These are phyloP conservation scores for Brachypteracias leptosomus DNA, from an alignment of 2,113 vertebrate genomes.

Conservation along the genomic window DNA sequence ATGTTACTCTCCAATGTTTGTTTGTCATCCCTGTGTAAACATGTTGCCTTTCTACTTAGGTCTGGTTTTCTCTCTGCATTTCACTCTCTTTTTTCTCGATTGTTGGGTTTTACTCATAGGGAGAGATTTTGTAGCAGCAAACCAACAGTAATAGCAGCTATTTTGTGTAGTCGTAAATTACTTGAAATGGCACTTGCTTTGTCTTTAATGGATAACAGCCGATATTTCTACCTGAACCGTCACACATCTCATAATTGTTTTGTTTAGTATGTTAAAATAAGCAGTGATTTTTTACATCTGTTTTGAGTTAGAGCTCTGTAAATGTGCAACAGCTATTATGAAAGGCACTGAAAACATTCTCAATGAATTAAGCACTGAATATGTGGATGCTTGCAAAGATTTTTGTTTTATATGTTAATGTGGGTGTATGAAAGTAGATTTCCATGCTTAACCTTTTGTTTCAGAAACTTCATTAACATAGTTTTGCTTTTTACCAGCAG, in stretches of 20 bases:
- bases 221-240: not conserved
- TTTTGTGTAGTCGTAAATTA: not conserved
- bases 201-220: not conserved
- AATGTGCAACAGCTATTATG: not conserved
- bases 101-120: not conserved
- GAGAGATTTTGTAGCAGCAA: not conserved
- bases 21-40: not conserved
- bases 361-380: not conserved
- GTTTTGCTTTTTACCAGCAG: conserved; percentile 31
- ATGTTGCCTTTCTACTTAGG: not conserved
- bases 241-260: not conserved
- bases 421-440: not conserved
- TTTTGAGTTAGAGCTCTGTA: not conserved
- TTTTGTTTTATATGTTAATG: not conserved
- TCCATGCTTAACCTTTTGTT: not conserved
- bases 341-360: not conserved
- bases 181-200: not conserved
- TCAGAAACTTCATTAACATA: not conserved
- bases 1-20: not conserved
- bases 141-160: not conserved
- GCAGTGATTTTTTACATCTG: not conserved
- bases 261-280: not conserved
- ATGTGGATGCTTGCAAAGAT: not conserved
- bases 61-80: not conserved
- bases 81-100: not conserved